A percentile compares a stretch with the other conserved stretches of the same genome.
Conservation (phyloP, 2,888 invertebrate genomes). For the Drosophila antonietae region DNA sequence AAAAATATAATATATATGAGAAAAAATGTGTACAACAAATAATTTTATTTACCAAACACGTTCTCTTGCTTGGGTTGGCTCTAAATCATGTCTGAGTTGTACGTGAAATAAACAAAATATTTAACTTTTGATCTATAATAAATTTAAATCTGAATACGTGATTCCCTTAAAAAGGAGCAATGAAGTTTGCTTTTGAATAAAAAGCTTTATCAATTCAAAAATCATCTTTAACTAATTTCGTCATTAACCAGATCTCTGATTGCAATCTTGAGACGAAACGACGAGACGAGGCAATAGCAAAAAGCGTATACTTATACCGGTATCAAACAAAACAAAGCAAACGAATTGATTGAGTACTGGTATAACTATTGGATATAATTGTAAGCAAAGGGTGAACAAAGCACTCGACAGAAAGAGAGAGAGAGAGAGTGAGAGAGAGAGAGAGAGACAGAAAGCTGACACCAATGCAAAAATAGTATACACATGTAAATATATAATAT, state of each 20-base stretch:
- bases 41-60: background rate
- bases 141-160: background rate
- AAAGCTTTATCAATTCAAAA: too few relatives aligned
- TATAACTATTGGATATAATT: background rate
- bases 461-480: constrained; percentile 22
- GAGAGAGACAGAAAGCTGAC: constrained; percentile 20
- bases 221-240: too few relatives aligned
- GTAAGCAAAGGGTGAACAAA: constrained; percentile 27
- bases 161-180: too few relatives aligned
- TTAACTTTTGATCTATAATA: background rate
- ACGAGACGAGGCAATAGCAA: too few relatives aligned
- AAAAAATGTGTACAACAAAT: background rate
- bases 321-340: too few relatives aligned
- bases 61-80: background rate
- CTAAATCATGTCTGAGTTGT: background rate
- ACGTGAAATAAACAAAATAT: background rate
- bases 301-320: background rate
- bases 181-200: background rate
- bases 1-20: background rate
- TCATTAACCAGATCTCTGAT: too few relatives aligned
- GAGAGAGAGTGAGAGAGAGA: background rate
- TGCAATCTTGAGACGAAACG: too few relatives aligned
- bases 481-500: background rate
- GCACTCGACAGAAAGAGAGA: constrained; percentile 11
- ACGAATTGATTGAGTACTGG: constrained; percentile 10